Conservation (phyloP, 2,888 invertebrate species). For the Coleophora deauratella region DNA sequence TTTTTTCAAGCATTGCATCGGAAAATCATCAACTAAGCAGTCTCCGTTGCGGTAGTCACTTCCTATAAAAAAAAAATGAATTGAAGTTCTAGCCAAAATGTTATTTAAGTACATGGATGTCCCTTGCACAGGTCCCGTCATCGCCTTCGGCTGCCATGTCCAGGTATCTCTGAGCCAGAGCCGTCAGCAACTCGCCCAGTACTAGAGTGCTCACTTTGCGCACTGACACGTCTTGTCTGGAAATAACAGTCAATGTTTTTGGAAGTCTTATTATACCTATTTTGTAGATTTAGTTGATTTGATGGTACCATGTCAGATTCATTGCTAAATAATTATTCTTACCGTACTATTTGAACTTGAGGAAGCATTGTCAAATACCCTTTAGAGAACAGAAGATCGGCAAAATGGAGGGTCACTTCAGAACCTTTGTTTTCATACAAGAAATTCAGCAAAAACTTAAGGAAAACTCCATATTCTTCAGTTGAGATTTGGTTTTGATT, state of each 20-base stretch:
- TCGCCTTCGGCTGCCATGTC: slow-evolving; percentile 23
- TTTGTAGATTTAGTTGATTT: too few relatives aligned
- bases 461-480: slow-evolving; percentile 49
- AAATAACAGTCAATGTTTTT: slow-evolving; percentile 10
- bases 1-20: too few relatives aligned
- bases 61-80: too few relatives aligned
- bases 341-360: slow-evolving; percentile 50
- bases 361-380: slow-evolving; percentile 54
- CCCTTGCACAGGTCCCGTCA: slow-evolving; percentile 31
- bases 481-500: slow-evolving; percentile 41
- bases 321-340: too few relatives aligned
- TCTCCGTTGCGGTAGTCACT: too few relatives aligned
- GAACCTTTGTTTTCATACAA: slow-evolving; percentile 31
- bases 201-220: slow-evolving; percentile 56
- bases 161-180: slow-evolving; percentile 48
- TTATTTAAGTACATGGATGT: slow-evolving; percentile 39
- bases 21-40: too few relatives aligned
- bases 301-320: too few relatives aligned
- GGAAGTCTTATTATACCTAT: too few relatives aligned
- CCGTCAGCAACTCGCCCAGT: slow-evolving; percentile 53
- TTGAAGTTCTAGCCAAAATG: too few relatives aligned
- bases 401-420: slow-evolving; percentile 37
- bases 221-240: slow-evolving; percentile 41
- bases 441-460: slow-evolving; percentile 45
- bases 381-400: slow-evolving; percentile 46